Percentiles rank a stretch among this genome's conserved stretches.
Evolutionary conservation across 1,140 invertebrate genomes (phyloP).

Genomic region (Holotrichia oblita): DNA sequence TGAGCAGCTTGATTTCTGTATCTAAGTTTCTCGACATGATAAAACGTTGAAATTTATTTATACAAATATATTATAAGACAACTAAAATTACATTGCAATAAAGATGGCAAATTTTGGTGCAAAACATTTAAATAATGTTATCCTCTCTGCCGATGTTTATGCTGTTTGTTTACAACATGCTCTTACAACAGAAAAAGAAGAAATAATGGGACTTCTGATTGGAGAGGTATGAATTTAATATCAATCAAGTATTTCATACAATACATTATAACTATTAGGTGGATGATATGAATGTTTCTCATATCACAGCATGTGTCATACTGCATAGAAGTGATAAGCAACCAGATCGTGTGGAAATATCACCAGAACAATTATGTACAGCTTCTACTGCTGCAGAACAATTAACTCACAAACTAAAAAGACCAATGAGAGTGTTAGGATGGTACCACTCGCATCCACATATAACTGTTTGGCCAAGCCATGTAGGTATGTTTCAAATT

Average conservation of each 20-base stretch:
- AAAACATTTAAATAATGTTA: slow-evolving; percentile 66
- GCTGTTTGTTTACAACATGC: slow-evolving; percentile 86
- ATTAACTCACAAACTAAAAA: slow-evolving; percentile 67
- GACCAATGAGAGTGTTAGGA: slow-evolving; percentile 80
- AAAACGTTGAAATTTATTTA: no score
- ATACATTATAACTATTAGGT: slow-evolving; percentile 61
- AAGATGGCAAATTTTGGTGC: slow-evolving; percentile 5
- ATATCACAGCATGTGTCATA: slow-evolving; percentile 81
- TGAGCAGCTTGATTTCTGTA: no score
- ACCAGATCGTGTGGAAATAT: slow-evolving; percentile 88
- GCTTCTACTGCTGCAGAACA: slow-evolving; percentile 73
- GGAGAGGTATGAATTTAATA: slow-evolving; percentile 70
- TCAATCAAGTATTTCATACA: slow-evolving; percentile 23
- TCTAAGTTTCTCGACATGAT: no score
- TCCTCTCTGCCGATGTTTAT: slow-evolving; percentile 80
- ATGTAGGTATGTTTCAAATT: slow-evolving; percentile 82
- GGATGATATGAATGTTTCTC: slow-evolving; percentile 69
- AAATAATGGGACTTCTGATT: slow-evolving; percentile 87
- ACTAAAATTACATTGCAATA: no score
- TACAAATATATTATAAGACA: no score
- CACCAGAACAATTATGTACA: slow-evolving; percentile 78
- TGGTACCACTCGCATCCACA: slow-evolving; percentile 95
- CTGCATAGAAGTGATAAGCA: slow-evolving; percentile 83
- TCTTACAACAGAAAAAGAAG: slow-evolving; percentile 86
- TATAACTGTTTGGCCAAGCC: slow-evolving; percentile 90